Conservation (phyloP, 2,888 invertebrate genomes). For the Eurois occulta region DNA sequence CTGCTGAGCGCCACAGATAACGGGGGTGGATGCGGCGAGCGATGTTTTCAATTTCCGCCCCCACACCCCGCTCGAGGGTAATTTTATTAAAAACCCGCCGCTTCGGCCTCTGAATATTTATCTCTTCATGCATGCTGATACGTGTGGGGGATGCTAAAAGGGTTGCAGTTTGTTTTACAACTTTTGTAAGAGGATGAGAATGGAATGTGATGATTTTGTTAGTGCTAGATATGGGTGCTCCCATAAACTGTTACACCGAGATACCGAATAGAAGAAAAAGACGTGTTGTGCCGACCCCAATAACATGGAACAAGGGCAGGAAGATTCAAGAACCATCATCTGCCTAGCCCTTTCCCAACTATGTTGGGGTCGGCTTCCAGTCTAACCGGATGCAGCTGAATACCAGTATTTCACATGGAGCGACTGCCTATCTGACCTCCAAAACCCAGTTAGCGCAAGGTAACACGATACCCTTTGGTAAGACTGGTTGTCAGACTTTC, state of each 20-base stretch:
- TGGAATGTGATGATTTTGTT: conserved; percentile 32
- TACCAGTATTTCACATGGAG: background rate
- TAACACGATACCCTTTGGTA: too few species aligned
- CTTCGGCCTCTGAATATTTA: conserved; percentile 83
- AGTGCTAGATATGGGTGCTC: conserved; percentile 10
- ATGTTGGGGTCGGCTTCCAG: background rate
- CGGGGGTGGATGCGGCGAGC: conserved; percentile 82
- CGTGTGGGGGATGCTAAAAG: conserved; percentile 70
- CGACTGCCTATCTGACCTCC: background rate
- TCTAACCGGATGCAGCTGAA: background rate
- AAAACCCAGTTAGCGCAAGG: too few species aligned
- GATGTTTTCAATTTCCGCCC: conserved; percentile 86
- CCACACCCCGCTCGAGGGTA: conserved; percentile 74
- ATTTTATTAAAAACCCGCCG: conserved; percentile 88
- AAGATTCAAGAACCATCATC: background rate
- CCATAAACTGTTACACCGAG: background rate
- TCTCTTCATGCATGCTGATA: conserved; percentile 80
- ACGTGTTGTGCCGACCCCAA: too few species aligned
- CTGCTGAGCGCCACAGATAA: conserved; percentile 73
- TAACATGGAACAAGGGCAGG: too few species aligned
- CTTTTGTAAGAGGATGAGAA: conserved; percentile 22
- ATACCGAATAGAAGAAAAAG: background rate
- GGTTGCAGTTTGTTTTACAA: conserved; percentile 54
- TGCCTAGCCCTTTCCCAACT: background rate
- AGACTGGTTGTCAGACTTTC: too few species aligned